phyloP scores from a whole-genome alignment of 2,888 invertebrate species.

The Acanthosepion pharaonis region DNA sequence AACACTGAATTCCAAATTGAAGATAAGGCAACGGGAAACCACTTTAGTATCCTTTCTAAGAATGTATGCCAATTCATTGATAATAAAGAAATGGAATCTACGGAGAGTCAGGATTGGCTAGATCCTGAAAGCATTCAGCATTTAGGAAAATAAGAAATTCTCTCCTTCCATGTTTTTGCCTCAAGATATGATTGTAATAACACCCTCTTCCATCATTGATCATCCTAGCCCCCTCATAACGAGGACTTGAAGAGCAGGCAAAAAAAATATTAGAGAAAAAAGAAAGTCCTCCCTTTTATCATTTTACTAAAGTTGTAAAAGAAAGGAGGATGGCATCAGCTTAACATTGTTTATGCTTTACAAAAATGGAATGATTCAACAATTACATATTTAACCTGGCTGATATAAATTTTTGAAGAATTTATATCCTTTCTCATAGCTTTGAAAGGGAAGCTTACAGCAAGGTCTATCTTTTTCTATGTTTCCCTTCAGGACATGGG shows the following conservation, averaged over 20 bases:
- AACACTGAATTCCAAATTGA: too few relatives aligned
- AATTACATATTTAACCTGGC: background rate
- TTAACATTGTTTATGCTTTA: background rate
- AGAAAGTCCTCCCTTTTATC: background rate
- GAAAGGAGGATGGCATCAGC: background rate
- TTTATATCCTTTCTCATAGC: background rate
- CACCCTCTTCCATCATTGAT: background rate
- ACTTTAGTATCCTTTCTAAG: too few relatives aligned
- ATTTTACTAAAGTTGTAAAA: background rate
- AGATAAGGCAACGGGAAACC: too few relatives aligned
- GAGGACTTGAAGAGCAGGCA: slow-evolving; percentile 13
- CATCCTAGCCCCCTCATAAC: background rate
- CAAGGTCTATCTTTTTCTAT: background rate
- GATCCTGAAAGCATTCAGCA: too few relatives aligned
- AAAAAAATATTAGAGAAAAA: background rate
- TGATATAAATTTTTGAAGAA: background rate
- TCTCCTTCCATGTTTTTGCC: background rate
- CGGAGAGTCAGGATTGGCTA: too few relatives aligned
- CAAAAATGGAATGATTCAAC: background rate
- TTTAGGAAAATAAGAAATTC: too few relatives aligned
- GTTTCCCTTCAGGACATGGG: too few relatives aligned
- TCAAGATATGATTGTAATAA: background rate
- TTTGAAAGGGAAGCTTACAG: background rate
- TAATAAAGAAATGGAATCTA: too few relatives aligned
- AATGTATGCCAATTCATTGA: too few relatives aligned